Conservation (phyloP, 2,113 vertebrate genomes). For the Herpetotheres cachinnans region DNA sequence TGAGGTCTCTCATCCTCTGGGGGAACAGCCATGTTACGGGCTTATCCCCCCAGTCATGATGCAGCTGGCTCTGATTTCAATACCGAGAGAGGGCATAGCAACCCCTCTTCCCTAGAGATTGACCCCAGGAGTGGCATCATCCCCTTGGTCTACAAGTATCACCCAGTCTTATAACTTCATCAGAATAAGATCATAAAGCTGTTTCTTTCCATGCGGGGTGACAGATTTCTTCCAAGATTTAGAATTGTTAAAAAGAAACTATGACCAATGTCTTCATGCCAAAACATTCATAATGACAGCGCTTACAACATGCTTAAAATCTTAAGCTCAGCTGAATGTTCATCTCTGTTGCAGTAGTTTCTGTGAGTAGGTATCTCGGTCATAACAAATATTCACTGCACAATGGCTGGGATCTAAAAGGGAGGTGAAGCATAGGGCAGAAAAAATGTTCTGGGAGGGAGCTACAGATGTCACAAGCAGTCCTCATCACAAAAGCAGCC, state of each 20-base stretch:
- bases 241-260: neutral
- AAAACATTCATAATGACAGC: neutral
- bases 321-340: neutral
- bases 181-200: neutral
- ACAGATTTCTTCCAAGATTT: neutral
- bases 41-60: fast-evolving
- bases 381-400: neutral
- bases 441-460: neutral
- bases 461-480: neutral
- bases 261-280: neutral
- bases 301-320: neutral
- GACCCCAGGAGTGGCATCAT: neutral
- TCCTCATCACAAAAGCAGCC: neutral
- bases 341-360: neutral
- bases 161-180: neutral
- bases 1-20: neutral
- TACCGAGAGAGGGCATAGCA: fast-evolving
- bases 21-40: fast-evolving
- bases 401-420: neutral
- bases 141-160: neutral
- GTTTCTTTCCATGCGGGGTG: neutral
- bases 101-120: neutral
- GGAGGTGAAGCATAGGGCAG: neutral
- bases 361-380: neutral
- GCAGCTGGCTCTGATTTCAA: neutral